Evolutionary conservation across 2,888 invertebrate genomes (phyloP), one percentile per base, ranked within the genome.

Genomic region (Cephalotes varians): DNA sequence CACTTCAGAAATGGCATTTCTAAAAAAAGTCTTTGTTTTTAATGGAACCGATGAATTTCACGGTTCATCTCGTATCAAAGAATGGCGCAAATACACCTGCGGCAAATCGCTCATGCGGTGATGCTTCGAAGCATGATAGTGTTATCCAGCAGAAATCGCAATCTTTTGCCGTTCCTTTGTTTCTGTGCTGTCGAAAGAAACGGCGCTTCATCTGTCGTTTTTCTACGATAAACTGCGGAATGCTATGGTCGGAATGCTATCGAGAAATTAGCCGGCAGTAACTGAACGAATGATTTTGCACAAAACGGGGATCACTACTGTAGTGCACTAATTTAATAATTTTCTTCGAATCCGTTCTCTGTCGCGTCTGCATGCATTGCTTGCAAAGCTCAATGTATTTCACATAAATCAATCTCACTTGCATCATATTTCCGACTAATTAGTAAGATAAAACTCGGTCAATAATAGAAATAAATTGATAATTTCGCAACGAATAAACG

Each of bases 31-130:
- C 74, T 71, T 72, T 64, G 77, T 88, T 84, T 90, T 85, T 87
- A 87, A 88, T 87, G 88, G 87, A 87, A 91, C 89, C 87, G 90
- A 90, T 90, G 86, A 87, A 91, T 91, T 92, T 91, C 87, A 87
- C 87, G 87, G 85, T 80, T 85, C 82, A 84, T 80, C 83, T 81
- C 74, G 84, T 67, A 64, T 80, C 84, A 71, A 62, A 12, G 40
- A 67, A 47, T 81, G 83, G 58, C 54, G 85, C 83, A 81, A 86
- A 86, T 81, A 86, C 65, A 77, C 71, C 84, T 82, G 85, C 82
- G 84, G 81, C 85, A 73, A 91, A 88, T 88, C 86, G 86, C 86
- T 87, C 85, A 86, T 86, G 90, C 85, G 85, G 77, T 85, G 81
- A 64, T 65, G 80, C 65, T 83, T 81, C 81, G 34, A 69, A 72